Evolutionary conservation across 2,888 invertebrate genomes (phyloP).

Genomic region (Clusia tigrina): DNA sequence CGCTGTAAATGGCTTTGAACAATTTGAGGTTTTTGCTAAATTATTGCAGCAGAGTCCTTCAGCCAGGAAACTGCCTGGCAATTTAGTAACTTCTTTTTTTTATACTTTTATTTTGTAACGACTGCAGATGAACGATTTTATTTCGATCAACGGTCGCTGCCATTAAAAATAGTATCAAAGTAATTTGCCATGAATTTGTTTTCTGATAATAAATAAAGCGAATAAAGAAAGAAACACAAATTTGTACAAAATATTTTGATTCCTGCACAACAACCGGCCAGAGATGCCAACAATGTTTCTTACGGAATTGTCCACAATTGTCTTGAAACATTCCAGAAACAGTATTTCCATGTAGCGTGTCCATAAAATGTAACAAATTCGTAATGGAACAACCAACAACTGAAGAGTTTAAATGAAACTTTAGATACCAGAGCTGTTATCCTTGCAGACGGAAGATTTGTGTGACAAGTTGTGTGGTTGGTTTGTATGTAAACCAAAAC

Average conservation of each 20-base stretch:
- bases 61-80: too few species aligned
- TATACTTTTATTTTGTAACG: too few species aligned
- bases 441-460: not conserved
- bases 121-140: too few species aligned
- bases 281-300: not conserved
- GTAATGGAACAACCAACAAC: slow-evolving; percentile 8
- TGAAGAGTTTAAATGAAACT: not conserved
- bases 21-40: not conserved
- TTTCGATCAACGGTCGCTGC: too few species aligned
- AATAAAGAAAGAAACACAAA: too few species aligned
- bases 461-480: not conserved
- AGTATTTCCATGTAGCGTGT: slow-evolving; percentile 31
- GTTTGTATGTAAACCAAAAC: not conserved
- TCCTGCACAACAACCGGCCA: slow-evolving; percentile 3
- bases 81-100: too few species aligned
- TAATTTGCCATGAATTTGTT: too few species aligned
- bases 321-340: slow-evolving; percentile 32
- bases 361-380: slow-evolving; percentile 32
- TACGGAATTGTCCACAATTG: slow-evolving; percentile 20
- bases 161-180: too few species aligned
- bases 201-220: too few species aligned
- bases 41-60: too few species aligned
- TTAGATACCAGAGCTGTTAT: not conserved
- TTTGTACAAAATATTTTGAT: too few species aligned
- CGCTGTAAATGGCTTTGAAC: too few species aligned